Conservation (phyloP, 2,888 invertebrate genomes). For the Micropterix aruncella region DNA sequence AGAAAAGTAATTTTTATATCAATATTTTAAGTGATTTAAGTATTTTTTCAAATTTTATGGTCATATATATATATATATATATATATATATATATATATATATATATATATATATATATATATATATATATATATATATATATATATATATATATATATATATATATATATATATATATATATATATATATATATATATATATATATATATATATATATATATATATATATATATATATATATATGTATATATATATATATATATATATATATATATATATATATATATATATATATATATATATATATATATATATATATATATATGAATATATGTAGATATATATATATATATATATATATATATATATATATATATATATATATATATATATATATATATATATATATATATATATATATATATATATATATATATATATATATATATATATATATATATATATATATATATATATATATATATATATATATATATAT, state of each 20-base stretch:
- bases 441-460: neutral
- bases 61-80: slow-evolving; percentile 6
- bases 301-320: too few species aligned
- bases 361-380: too few species aligned
- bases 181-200: slow-evolving; percentile 3
- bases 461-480: neutral
- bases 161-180: slow-evolving; percentile 6
- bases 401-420: neutral
- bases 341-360: too few species aligned
- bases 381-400: neutral
- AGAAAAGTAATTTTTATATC: too few species aligned
- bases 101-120: slow-evolving; percentile 8
- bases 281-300: too few species aligned
- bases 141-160: slow-evolving; percentile 10
- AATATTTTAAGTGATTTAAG: too few species aligned
- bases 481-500: neutral
- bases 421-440: neutral
- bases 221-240: too few species aligned
- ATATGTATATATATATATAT: too few species aligned
- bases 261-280: too few species aligned
- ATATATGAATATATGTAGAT: too few species aligned
- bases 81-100: slow-evolving; percentile 7
- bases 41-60: too few species aligned
- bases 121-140: slow-evolving; percentile 10
- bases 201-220: too few species aligned